Evolutionary conservation across 1,140 invertebrate species (phyloP), one percentile per base, ranked within the genome.

Genomic region (Drosophila sp.): DNA sequence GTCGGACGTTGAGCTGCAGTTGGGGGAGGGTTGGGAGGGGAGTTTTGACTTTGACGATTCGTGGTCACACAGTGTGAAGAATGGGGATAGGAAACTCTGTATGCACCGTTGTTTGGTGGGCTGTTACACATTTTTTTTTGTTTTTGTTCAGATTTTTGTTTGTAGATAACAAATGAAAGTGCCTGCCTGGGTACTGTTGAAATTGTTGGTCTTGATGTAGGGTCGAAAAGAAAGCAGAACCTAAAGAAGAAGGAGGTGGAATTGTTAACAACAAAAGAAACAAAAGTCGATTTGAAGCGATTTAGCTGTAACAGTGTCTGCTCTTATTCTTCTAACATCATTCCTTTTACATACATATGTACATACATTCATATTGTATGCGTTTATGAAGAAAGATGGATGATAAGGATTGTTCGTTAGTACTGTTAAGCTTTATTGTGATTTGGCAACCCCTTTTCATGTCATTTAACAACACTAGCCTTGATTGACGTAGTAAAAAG

Each of bases 21-120:
- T 76, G 50, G 78, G 82, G 60, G 66, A 77, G 72, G 76, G 79
- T 80, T 78, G 80, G 64, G 72, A 73, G 75, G 66, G 72, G 73
- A 8, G 6, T 3, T 56, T 69, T 84, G 70, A 71, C 58, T 82
- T 84, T 89, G 84, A 89, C 77, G 85, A 90, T 89, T 89, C 69
- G 84, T 89, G 84, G 85, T 84, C 84, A 89, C 84, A 89, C 80
- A 90, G 84, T 89, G 84, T 89, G 84, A 89, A 89, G 85, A 90
- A 89, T 89, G 71, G 76, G 56, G 73, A 80, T 89, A 84, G 84
- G 80, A 89, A 87, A 89, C 89, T 83, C 78, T 84, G 84, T 80
- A 80, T 89, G 83, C 80, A 83, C 78, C 82, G 78, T 80, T 83
- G 83, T 72, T 86, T 86, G 72, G 64, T 89, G 83, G 83, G 66